Evolutionary conservation across 2,113 vertebrate genomes (phyloP), one percentile per base, ranked within the genome.

Genomic region (Austrofundulus limnaeus): DNA sequence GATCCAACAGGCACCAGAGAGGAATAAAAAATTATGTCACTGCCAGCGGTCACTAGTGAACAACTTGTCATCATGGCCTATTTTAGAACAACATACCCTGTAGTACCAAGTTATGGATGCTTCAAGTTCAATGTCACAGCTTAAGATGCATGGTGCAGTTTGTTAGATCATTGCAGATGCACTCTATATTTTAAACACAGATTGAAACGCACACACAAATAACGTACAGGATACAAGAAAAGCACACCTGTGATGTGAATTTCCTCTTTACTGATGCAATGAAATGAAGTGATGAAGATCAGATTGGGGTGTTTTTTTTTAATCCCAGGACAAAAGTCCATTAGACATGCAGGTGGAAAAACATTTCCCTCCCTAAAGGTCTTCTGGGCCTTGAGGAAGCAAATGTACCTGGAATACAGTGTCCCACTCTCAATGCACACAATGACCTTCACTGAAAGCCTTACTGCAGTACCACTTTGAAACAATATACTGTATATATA

Each of bases 61-160:
- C 82, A 81, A 85, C 80, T 82, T 85, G 79, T 89, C 87, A 83
- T 57, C 12, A 11, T 75, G 84, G 75, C 83, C 85, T 83, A 82
- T 75, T 88, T 86, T 62, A 71, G 72, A 75, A 68, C 69, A 64
- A 73, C 66, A 63, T 57, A 67, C 58, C 82, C 34, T 37, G 67
- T 47, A 51, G 61, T 61, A 66, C 62, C 59, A 38, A 74, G 51
- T 23, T 58, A 31, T 28, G 63, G 55, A 60, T 66, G 73, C 66
- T 81, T 67, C 19, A 53, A 65, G 77, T 63, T 47, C 77, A 83
- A 77, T 68, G 70, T 58, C 70, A 66, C 55, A 50, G 51, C 58
- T 70, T 31, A 69, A 74, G 66, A 72, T 57, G 49, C 55, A 74
- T 11, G 17, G 51, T n/a, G 15, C 25, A 11, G 47, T 53, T 75